Conservation (phyloP, 2,113 vertebrate species). For the Corythornis cristatus region DNA sequence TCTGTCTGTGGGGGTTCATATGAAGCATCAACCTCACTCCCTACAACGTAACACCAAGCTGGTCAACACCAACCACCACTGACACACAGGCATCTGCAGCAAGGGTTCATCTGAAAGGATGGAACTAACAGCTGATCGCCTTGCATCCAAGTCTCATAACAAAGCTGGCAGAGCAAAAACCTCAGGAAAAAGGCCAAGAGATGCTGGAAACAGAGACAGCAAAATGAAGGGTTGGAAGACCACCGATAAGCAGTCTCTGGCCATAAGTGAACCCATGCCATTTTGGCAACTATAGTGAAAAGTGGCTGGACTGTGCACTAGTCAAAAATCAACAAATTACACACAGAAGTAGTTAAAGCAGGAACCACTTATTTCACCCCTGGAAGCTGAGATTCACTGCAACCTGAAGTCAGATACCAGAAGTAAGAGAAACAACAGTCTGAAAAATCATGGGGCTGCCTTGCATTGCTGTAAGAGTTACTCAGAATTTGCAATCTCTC, state of each 20-base stretch:
- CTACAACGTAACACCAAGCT: background rate
- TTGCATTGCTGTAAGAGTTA: background rate
- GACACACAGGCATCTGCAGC: background rate
- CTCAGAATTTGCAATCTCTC: background rate
- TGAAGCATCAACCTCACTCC: background rate
- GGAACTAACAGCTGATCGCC: background rate
- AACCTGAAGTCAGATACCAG: background rate
- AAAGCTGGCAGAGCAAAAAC: background rate
- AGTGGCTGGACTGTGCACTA: background rate
- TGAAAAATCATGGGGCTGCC: background rate
- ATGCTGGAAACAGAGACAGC: background rate
- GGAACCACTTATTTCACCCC: background rate
- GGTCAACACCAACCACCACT: fast-evolving
- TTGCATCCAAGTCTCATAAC: background rate
- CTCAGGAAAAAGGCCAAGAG: background rate
- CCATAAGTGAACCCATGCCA: background rate
- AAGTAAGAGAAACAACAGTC: background rate
- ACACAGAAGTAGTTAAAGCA: background rate
- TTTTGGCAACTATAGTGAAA: background rate
- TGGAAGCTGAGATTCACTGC: background rate
- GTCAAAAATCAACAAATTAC: background rate
- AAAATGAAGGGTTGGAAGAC: background rate
- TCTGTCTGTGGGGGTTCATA: fast-evolving
- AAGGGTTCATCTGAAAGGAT: background rate
- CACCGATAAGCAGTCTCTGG: background rate